phyloP scores from a whole-genome alignment of 1,140 invertebrate genomes.

The Sinella curviseta region DNA sequence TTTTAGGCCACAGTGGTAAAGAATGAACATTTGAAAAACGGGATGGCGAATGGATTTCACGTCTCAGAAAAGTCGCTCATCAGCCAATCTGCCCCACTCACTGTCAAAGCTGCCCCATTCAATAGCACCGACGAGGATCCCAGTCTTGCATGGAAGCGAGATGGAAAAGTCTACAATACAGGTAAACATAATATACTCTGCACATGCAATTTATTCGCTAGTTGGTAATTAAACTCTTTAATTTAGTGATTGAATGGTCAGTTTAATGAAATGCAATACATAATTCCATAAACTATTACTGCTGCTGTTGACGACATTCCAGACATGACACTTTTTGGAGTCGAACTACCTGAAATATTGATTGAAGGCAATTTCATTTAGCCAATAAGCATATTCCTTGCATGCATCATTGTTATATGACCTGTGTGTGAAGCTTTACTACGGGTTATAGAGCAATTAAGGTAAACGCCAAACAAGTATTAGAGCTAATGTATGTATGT shows the following conservation, averaged over 20 bases:
- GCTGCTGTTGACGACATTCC: too few species aligned
- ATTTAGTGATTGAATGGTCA: neutral
- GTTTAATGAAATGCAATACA: neutral
- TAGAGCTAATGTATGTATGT: too few species aligned
- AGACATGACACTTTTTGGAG: too few species aligned
- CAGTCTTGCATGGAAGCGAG: slow-evolving; percentile 41
- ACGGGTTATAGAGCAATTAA: too few species aligned
- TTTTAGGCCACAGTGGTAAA: neutral
- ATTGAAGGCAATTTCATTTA: too few species aligned
- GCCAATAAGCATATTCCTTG: too few species aligned
- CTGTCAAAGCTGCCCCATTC: neutral
- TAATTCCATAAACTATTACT: too few species aligned
- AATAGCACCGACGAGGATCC: slow-evolving; percentile 32
- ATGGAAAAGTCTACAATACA: slow-evolving; percentile 42
- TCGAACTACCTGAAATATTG: too few species aligned
- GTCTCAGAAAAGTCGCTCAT: neutral
- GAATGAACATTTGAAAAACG: slow-evolving; percentile 5
- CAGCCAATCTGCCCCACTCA: neutral
- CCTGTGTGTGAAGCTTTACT: too few species aligned
- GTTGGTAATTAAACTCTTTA: slow-evolving; percentile 11
- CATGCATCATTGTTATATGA: too few species aligned
- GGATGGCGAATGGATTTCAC: slow-evolving; percentile 24
- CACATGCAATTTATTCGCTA: neutral
- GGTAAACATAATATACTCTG: slow-evolving; percentile 37
- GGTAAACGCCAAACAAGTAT: too few species aligned